Conservation (phyloP, 2,113 vertebrate species). For the Piliocolobus tephrosceles region DNA sequence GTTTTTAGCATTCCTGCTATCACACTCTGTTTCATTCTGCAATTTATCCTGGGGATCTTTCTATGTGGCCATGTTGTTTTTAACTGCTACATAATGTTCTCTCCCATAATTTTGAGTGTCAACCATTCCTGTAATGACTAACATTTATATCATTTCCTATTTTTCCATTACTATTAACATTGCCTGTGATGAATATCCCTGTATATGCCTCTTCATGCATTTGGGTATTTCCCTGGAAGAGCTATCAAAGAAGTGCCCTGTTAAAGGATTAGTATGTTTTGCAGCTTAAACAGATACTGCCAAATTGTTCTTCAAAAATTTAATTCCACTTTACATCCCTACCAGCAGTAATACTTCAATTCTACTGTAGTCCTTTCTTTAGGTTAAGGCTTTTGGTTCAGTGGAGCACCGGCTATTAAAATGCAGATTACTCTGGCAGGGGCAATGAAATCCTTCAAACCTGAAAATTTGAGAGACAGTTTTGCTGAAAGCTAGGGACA, state of each 20-base stretch:
- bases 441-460: background rate
- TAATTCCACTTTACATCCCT: background rate
- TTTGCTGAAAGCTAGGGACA: background rate
- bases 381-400: background rate
- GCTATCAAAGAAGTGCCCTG: background rate
- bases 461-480: background rate
- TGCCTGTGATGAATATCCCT: background rate
- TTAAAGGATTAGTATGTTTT: background rate
- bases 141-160: background rate
- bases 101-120: background rate
- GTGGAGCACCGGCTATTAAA: background rate
- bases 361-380: background rate
- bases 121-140: background rate
- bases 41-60: background rate
- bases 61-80: background rate
- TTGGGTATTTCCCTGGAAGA: background rate
- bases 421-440: background rate
- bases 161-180: background rate
- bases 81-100: background rate
- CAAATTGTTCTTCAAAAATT: background rate
- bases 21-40: background rate
- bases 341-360: rapidly evolving
- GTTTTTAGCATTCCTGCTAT: background rate
- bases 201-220: background rate
- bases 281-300: background rate